Conservation (phyloP, 2,888 invertebrate genomes). For the Thymelicus sylvestris region DNA sequence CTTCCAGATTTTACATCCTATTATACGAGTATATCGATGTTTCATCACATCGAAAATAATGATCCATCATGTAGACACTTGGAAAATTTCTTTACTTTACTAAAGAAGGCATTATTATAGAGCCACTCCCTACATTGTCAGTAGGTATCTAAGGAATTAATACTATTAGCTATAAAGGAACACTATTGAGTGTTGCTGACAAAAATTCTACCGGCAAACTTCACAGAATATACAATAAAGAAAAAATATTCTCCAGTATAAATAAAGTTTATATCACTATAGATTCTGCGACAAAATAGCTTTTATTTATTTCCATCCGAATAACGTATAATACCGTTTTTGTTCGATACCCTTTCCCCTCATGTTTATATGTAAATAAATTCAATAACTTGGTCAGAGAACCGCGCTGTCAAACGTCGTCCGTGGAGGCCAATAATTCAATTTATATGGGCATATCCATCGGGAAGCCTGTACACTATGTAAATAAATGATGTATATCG, state of each 20-base stretch:
- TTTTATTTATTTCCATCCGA: constrained; percentile 19
- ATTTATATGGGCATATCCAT: constrained; percentile 38
- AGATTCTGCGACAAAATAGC: constrained; percentile 2
- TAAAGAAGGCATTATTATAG: too few relatives aligned
- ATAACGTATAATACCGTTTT: constrained; percentile 25
- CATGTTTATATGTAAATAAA: constrained; percentile 37
- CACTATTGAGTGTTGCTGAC: too few relatives aligned
- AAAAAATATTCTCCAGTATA: background rate
- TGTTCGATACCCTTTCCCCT: constrained; percentile 25
- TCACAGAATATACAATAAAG: too few relatives aligned
- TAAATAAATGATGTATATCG: constrained; percentile 19
- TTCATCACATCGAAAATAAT: too few relatives aligned
- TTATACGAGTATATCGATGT: too few relatives aligned
- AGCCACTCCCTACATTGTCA: too few relatives aligned
- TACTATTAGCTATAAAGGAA: too few relatives aligned
- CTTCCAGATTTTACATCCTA: too few relatives aligned
- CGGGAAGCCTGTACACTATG: constrained; percentile 22
- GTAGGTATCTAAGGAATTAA: too few relatives aligned
- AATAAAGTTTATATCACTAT: background rate
- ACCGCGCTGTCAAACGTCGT: constrained; percentile 35
- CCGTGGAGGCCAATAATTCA: constrained; percentile 36
- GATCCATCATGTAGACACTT: too few relatives aligned
- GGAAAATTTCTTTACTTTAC: too few relatives aligned
- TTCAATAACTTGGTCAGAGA: constrained; percentile 38
- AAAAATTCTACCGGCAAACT: too few relatives aligned